Base-by-base conservation (phyloP, 2,113 vertebrate genomes). In the Leptobrachium ailaonicum region DNA sequence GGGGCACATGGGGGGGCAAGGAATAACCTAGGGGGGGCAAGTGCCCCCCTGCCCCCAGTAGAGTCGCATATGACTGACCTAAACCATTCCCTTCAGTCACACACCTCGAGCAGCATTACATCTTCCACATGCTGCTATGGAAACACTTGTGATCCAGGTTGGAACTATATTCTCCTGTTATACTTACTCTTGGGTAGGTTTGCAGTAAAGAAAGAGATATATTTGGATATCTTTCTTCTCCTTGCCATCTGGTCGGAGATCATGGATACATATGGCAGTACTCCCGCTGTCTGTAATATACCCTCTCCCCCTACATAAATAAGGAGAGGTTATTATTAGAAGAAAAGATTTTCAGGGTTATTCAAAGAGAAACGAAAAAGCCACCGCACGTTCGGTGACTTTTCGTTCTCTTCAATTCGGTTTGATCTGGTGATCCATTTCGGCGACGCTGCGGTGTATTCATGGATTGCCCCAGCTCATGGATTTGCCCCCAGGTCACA, bases 31-130 rank as follows among this genome's bases (percentile, higher is more conserved):
- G n/a, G n/a, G n/a, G n/a, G n/a, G n/a, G n/a, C n/a, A n/a, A n/a
- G n/a, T n/a, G n/a, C n/a, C n/a, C n/a, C n/a, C n/a, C n/a, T n/a
- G n/a, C n/a, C n/a, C n/a, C n/a, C n/a, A n/a, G n/a, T n/a, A n/a
- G n/a, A n/a, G n/a, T n/a, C n/a, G n/a, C n/a, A n/a, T n/a, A 79
- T 79, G 45, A 8, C 41, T 45, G 72, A 63, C 58, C 54, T 66
- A 79, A 56, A 42, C 42, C 70, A 73, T 66, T 66, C 43, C 70
- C 63, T 73, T 41, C 60, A 79, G 77, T 79, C 72, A 66, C 77
- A 79, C 77, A 66, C 72, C 73, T 66, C 62, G 72, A 71, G 72
- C 60, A 73, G 63, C 70, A 73, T 79, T 79, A 79, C 72, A 40
- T 66, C 70, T 79, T 54, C 60, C 77, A 79, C 62, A 64, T 73